Percentiles rank a stretch among this genome's conserved stretches.
These are phyloP conservation scores for Odontothrips loti DNA, from an alignment of 2,888 invertebrate species.

Conservation along the genomic window DNA sequence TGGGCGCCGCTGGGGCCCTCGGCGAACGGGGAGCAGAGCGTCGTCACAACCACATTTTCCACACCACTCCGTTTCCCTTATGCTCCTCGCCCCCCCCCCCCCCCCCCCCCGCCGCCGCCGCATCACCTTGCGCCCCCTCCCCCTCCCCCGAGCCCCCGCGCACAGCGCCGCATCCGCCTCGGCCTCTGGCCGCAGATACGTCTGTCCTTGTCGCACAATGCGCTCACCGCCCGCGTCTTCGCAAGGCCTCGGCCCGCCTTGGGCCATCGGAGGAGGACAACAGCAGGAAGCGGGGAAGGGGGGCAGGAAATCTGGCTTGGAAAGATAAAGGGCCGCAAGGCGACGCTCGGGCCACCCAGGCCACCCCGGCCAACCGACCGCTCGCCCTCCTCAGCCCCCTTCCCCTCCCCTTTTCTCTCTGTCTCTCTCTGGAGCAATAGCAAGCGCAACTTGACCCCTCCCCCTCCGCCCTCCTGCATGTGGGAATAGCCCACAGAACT, in stretches of 20 bases:
- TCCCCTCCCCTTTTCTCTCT: neutral
- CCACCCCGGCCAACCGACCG: neutral
- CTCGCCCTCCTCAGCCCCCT: neutral
- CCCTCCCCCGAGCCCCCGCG: no score
- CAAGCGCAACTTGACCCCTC: no score
- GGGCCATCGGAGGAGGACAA: neutral
- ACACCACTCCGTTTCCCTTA: constrained; percentile 22
- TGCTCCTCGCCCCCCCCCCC: neutral
- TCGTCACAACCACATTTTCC: constrained; percentile 22
- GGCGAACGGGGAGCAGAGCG: no score
- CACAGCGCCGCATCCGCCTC: no score
- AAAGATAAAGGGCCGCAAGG: constrained; percentile 13
- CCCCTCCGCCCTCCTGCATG: no score
- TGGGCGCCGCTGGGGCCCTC: neutral
- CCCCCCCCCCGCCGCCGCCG: neutral
- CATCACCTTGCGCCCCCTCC: neutral
- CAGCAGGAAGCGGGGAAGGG: neutral
- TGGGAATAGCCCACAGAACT: no score
- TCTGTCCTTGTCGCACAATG: no score
- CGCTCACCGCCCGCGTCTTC: no score
- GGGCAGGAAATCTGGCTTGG: constrained; percentile 11
- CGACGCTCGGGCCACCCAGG: neutral
- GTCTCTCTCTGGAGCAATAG: neutral
- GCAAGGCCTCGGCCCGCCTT: no score
- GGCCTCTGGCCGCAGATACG: no score